Evolutionary conservation across 1,140 invertebrate species (phyloP).

Genomic region (Caerostris extrusa): DNA sequence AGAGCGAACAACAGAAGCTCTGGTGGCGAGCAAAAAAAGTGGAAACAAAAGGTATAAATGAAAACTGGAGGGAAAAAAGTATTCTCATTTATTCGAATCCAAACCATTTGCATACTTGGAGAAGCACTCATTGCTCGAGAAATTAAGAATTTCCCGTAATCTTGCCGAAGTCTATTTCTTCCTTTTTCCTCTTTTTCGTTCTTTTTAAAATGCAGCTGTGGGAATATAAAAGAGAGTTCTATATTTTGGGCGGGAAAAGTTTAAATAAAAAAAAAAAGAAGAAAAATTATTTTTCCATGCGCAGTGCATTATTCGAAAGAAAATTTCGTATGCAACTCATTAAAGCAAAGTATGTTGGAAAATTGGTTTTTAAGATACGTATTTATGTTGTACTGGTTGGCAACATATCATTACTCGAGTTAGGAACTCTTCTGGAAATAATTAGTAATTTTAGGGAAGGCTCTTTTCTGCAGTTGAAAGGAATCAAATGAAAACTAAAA

Average conservation of each 20-base stretch:
- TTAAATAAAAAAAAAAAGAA: conserved; percentile 25
- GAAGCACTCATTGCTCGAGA: conserved; percentile 26
- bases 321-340: conserved; percentile 76
- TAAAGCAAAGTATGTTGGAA: conserved; percentile 56
- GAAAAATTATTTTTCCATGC: conserved; percentile 56
- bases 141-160: conserved; percentile 74
- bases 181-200: neutral
- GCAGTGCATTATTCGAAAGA: conserved; percentile 46
- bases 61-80: conserved; percentile 47
- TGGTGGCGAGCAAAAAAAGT: conserved; percentile 54
- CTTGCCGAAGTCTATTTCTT: conserved; percentile 74
- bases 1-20: conserved; percentile 6
- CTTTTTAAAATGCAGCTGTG: conserved; percentile 45
- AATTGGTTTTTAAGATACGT: conserved; percentile 76
- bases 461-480: conserved; percentile 8
- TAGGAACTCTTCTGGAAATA: conserved; percentile 59
- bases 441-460: conserved; percentile 66
- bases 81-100: conserved; percentile 75
- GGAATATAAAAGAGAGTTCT: conserved; percentile 53
- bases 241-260: conserved; percentile 15
- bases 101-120: conserved; percentile 70
- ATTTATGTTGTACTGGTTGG: conserved; percentile 64
- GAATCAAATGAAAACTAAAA: conserved; percentile 13
- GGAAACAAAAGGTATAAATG: conserved; percentile 54
- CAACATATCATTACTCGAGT: conserved; percentile 69